Conservation (phyloP, 2,113 vertebrate genomes). For the Ornithorhynchus anatinus region DNA sequence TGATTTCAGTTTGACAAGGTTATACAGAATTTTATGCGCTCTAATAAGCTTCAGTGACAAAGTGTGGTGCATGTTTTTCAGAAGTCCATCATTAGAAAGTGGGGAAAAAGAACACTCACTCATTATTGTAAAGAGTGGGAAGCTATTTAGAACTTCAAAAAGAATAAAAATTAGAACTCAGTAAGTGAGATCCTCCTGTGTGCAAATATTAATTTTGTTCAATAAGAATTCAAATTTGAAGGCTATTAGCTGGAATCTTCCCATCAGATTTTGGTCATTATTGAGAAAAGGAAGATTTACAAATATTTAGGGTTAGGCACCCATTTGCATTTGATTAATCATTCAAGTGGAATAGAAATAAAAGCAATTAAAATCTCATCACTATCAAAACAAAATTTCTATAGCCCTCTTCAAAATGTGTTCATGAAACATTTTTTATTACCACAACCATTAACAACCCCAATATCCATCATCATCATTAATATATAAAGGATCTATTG, state of each 20-base stretch:
- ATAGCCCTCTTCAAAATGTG: no score
- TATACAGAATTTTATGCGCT: slow-evolving; percentile 24
- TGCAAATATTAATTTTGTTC: not conserved
- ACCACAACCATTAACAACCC: no score
- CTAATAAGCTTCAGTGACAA: slow-evolving; percentile 38
- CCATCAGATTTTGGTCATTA: not conserved
- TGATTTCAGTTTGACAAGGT: slow-evolving; percentile 37
- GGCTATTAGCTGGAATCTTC: not conserved
- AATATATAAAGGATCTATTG: no score
- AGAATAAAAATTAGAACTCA: not conserved
- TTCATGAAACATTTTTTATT: no score
- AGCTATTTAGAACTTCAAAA: slow-evolving; percentile 17
- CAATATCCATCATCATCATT: no score
- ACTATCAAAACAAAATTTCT: no score
- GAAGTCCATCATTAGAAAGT: slow-evolving; percentile 23
- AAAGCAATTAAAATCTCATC: no score
- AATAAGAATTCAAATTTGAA: not conserved
- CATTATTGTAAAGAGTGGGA: not conserved
- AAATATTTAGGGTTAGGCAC: not conserved
- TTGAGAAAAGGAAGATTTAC: not conserved
- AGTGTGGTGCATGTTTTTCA: not conserved
- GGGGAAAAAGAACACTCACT: not conserved
- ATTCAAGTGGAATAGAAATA: not conserved
- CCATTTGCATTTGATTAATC: not conserved
- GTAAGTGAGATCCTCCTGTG: not conserved